Base-by-base conservation (phyloP, 2,888 invertebrate genomes). In the Drosophila affinis region DNA sequence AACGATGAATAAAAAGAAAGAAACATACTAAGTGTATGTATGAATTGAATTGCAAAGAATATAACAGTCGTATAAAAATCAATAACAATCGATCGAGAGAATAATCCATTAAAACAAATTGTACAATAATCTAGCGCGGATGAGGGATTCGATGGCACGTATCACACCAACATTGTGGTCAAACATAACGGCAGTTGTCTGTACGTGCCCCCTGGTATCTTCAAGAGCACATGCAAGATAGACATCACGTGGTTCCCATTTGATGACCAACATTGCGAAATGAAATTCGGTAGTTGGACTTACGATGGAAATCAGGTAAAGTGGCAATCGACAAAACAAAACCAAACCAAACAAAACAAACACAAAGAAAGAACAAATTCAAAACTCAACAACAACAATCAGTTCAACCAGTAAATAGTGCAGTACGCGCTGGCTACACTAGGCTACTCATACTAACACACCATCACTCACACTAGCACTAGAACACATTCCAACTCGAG, bases 241-340 rank as follows among this genome's bases (percentile, higher is more conserved):
- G 98, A 99, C 95, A 99, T 99, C 96, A 98, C 98, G 93, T 99
- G 99, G 99, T 99, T 99, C 95, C 99, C 99, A 93, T 99, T 99
- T 95, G 99, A 99, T 95, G 99, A 99, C 94, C 99, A 99, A 95
- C 96, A 97, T 94, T 99, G 99, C 95, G 96, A 97, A 94, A 98
- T 99, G 97, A 98, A 99, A 96, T 99, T 99, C 93, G 99, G 99
- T 94, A 98, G 99, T 94, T 99, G 99, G 99, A 99, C 99, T 92
- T 98, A 99, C 95, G 97, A 98, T 93, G 98, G 98, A 94, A 96
- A 96, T 94, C 97, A 97, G 96, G 97, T 97, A 96, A 91, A 89
- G 87, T 85, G 82, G 81, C 79, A 85, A 75, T 78, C 58, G 64
- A 72, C 72, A 72, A 58, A 62, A 60, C 65, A 57, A 69, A 49